Evolutionary conservation across 2,797 vertebrate genomes (phyloP).

Genomic region (Coregonus ussuriensis): DNA sequence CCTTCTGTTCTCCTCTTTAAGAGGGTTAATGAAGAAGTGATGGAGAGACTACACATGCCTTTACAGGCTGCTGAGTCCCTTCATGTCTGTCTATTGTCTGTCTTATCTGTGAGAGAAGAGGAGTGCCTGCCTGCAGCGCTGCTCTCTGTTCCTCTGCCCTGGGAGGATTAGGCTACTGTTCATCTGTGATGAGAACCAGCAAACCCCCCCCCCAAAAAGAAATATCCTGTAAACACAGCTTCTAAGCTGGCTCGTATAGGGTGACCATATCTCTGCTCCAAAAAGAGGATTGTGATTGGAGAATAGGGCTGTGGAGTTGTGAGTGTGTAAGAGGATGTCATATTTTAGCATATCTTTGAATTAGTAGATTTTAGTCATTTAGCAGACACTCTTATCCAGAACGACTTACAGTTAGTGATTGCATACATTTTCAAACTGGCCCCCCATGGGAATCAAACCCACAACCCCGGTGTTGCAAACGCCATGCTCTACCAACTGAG

Average conservation of each 20-base stretch:
- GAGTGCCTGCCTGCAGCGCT: neutral
- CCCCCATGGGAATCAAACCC: too few relatives aligned
- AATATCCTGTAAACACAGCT: neutral
- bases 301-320: too few relatives aligned
- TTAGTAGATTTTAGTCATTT: too few relatives aligned
- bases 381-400: too few relatives aligned
- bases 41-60: neutral
- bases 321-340: too few relatives aligned
- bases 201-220: neutral
- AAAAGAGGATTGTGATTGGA: neutral
- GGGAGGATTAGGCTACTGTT: neutral
- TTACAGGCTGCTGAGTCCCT: neutral
- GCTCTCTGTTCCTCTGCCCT: neutral
- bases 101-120: neutral
- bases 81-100: neutral
- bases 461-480: too few relatives aligned
- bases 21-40: neutral
- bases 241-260: neutral
- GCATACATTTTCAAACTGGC: too few relatives aligned
- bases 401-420: too few relatives aligned
- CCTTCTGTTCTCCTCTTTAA: neutral
- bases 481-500: too few relatives aligned
- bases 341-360: too few relatives aligned
- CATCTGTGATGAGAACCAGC: neutral
- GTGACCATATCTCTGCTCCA: neutral